Percentiles rank a stretch among this genome's conserved stretches.
Evolutionary conservation across 2,113 vertebrate species (phyloP).

Genomic region (Formicarius rufipectus): DNA sequence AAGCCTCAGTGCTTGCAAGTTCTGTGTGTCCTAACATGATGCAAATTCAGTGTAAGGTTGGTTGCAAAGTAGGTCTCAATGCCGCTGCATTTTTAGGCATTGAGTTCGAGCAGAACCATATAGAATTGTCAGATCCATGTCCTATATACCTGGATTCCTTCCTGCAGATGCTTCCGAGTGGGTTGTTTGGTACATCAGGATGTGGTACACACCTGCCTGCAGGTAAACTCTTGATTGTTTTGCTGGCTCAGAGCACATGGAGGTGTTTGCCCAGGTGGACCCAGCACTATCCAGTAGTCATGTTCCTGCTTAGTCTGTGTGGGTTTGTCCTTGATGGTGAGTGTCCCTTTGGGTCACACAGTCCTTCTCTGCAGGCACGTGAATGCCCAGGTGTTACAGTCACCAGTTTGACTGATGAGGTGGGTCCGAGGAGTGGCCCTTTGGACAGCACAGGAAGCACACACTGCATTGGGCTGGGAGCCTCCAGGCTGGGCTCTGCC

Average conservation of each 20-base stretch:
- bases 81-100: rapidly evolving
- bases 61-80: not conserved
- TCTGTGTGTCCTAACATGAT: not conserved
- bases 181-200: too few species aligned
- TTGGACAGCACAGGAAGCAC: rapidly evolving
- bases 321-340: rapidly evolving
- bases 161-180: not conserved
- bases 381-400: rapidly evolving
- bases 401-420: rapidly evolving
- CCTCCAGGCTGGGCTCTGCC: not conserved
- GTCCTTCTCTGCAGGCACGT: rapidly evolving
- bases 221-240: rapidly evolving
- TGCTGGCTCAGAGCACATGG: not conserved
- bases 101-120: not conserved
- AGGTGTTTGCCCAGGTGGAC: not conserved
- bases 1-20: not conserved
- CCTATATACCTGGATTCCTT: not conserved
- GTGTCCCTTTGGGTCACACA: not conserved
- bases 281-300: not conserved
- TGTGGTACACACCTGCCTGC: rapidly evolving
- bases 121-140: rapidly evolving
- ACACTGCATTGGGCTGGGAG: not conserved
- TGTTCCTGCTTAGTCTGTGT: not conserved
- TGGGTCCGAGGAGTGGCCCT: rapidly evolving
- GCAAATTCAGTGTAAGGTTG: not conserved